A percentile compares a stretch with the other conserved stretches of the same genome.
These are phyloP conservation scores for Cyphomyrmex costatus DNA, from an alignment of 1,140 invertebrate species.

Conservation along the genomic window DNA sequence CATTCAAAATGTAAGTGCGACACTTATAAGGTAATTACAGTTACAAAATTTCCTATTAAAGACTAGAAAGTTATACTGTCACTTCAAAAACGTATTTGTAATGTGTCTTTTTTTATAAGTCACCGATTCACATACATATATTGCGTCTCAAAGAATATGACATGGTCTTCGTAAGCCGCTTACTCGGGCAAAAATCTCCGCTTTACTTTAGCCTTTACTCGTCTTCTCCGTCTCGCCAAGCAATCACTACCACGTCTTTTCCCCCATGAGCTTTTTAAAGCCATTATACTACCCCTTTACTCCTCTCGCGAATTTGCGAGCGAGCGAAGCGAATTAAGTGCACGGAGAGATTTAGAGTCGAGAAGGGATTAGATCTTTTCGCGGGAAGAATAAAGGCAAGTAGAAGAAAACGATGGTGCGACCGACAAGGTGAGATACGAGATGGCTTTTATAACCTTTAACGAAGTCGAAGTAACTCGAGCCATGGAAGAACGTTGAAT, in stretches of 20 bases:
- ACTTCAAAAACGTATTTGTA: slow-evolving; percentile 16
- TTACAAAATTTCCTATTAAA: background rate
- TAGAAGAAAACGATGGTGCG: background rate
- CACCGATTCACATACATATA: slow-evolving; percentile 16
- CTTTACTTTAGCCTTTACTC: slow-evolving; percentile 40
- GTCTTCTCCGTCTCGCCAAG: background rate
- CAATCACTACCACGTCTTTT: slow-evolving; percentile 42
- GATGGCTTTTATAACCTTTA: background rate
- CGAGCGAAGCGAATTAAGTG: slow-evolving; percentile 51
- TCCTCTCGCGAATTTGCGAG: background rate
- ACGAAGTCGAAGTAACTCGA: background rate
- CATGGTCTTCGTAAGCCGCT: slow-evolving; percentile 69
- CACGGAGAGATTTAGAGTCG: slow-evolving; percentile 1
- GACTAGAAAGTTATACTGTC: background rate
- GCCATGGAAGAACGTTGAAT: background rate
- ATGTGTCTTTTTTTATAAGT: slow-evolving; percentile 14
- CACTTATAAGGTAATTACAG: background rate
- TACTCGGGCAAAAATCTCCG: slow-evolving; percentile 67
- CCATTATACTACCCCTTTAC: slow-evolving; percentile 50
- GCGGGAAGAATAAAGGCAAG: background rate
- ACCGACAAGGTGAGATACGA: background rate
- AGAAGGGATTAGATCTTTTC: slow-evolving; percentile 34
- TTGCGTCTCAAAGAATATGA: slow-evolving; percentile 22
- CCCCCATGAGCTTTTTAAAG: slow-evolving; percentile 63
- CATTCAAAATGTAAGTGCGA: background rate